Base-by-base conservation (phyloP, 1,140 invertebrate genomes). In the Papilio dardanus region DNA sequence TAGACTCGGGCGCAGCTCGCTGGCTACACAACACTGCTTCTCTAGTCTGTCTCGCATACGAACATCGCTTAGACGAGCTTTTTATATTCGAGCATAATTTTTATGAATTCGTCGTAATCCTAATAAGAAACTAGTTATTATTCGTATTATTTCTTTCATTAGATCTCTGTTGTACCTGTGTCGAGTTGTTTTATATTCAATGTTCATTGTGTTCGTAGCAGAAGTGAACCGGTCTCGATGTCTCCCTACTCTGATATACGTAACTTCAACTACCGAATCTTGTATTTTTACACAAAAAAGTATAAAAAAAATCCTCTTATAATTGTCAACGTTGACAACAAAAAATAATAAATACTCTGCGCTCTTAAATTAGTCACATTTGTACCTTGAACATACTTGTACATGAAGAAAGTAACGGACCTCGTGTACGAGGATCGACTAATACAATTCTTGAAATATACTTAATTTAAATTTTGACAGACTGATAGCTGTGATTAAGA, bases 381-480 rank as follows among this genome's bases (percentile, higher is more conserved):
- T 92, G 92, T 93, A 93, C 91, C 92, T 93, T 92, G 87, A 88
- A 86, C 82, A 88, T 90, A 90, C 86, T 86, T 83, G 89, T 85
- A 91, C 88, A 91, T 91, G 88, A 92, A 90, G 88, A 86, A 86
- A 82, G 24, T 84, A 86, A 84, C 75, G 76, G 79, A 58, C 71
- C 85, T 84, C 89, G 86, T 87, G 81, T 92, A 90, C 89, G 88
- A 87, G 83, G 86, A 86, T 88, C 85, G 90, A 91, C 88, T 91
- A 89, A 93, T 91, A 85, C 89, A 92, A 91, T 92, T 93, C 92
- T 93, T 91, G 91, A 84, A 87, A 93, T 93, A 93, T 93, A 93
- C 92, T 93, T 93, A 93, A 93, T 93, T 93, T 93, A 93, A 93
- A 93, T 93, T 93, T 90, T 93, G 86, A 92, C 92, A 93, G 92